Percentiles rank a stretch among this genome's conserved stretches.
Evolutionary conservation across 2,888 invertebrate genomes (phyloP).

Genomic region (Leptura quadrifasciata): DNA sequence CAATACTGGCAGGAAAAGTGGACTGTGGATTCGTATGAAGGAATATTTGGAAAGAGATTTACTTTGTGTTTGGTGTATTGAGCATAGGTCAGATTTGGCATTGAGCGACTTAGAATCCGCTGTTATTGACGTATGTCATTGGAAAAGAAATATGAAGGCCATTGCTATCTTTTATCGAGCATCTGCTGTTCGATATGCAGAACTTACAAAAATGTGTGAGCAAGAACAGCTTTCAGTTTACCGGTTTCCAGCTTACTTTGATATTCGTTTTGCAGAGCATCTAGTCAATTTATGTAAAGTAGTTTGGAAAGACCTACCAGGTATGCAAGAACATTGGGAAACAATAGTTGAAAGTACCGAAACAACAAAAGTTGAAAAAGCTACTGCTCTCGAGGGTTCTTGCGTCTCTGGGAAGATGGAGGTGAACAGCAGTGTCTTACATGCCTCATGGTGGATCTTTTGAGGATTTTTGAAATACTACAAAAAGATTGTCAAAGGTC

Average conservation of each 20-base stretch:
- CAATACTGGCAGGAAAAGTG: slow-evolving; percentile 14
- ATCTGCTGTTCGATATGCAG: slow-evolving; percentile 13
- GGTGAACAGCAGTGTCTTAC: slow-evolving; percentile 9
- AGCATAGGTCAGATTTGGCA: background rate
- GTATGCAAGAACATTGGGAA: slow-evolving; percentile 1
- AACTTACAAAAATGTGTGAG: slow-evolving; percentile 7
- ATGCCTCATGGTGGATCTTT: background rate
- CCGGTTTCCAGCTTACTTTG: slow-evolving; percentile 15
- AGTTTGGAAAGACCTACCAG: background rate
- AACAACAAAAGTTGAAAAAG: slow-evolving; percentile 12
- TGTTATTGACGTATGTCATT: slow-evolving; percentile 8
- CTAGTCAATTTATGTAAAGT: background rate
- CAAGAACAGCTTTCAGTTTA: slow-evolving; percentile 1
- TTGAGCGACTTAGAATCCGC: background rate
- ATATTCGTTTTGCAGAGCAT: slow-evolving; percentile 5
- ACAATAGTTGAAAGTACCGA: slow-evolving; percentile 1
- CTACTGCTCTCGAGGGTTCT: slow-evolving; percentile 8
- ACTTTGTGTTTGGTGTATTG: background rate
- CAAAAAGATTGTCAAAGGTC: background rate
- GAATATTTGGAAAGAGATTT: slow-evolving; percentile 1
- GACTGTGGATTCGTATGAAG: background rate
- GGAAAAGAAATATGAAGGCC: slow-evolving; percentile 4
- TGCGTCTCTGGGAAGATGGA: background rate
- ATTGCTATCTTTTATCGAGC: slow-evolving; percentile 6
- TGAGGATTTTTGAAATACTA: slow-evolving; percentile 1